These are phyloP conservation scores for Brevipalpus yothersi DNA, from an alignment of 1,140 invertebrate species.

Conservation along the genomic window DNA sequence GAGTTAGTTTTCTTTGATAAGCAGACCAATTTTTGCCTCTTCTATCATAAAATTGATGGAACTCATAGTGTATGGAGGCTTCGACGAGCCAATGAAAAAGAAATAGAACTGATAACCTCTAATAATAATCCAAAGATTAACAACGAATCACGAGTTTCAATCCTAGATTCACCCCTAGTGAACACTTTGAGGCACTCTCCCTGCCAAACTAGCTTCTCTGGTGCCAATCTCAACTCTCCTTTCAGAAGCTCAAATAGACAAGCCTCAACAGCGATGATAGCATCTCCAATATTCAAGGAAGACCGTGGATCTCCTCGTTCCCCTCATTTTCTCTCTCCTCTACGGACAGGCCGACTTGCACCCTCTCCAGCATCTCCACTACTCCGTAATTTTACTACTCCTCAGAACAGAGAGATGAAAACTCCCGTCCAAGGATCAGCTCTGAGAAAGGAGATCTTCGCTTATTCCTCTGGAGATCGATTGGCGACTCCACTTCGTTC, in stretches of 20 bases:
- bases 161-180: background rate
- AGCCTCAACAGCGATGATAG: background rate
- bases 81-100: slow-evolving; percentile 42
- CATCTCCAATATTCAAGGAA: slow-evolving; percentile 12
- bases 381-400: slow-evolving; percentile 17
- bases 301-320: background rate
- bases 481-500: background rate
- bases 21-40: slow-evolving; percentile 36
- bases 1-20: slow-evolving; percentile 34
- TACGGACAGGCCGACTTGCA: slow-evolving; percentile 1
- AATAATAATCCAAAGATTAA: background rate
- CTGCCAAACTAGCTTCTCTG: background rate
- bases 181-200: background rate
- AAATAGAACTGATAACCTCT: slow-evolving; percentile 24
- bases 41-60: slow-evolving; percentile 45
- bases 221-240: background rate
- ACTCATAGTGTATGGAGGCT: slow-evolving; percentile 58
- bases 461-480: slow-evolving; percentile 9
- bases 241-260: background rate
- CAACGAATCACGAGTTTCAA: background rate
- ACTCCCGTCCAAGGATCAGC: background rate
- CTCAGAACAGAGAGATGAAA: background rate
- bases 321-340: slow-evolving; percentile 1
- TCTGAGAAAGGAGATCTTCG: background rate
- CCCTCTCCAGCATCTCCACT: slow-evolving; percentile 1